Base-by-base conservation (phyloP, 2,797 vertebrate genomes). In the Zalophus californianus region DNA sequence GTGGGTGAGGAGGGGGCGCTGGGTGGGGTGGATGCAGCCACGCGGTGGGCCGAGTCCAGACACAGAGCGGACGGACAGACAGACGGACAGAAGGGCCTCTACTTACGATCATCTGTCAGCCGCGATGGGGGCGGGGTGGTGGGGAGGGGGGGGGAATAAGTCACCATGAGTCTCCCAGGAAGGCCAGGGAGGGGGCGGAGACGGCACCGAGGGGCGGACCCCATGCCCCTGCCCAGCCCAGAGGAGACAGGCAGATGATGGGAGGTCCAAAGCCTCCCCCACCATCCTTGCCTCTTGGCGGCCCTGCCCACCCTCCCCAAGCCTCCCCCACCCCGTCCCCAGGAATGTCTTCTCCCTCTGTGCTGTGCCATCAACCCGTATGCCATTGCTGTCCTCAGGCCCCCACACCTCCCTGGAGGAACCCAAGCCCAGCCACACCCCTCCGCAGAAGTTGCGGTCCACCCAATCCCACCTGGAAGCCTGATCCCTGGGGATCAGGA, bases 31-130 rank as follows among this genome's bases (percentile, higher is more conserved):
- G 98, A 98, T 98, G 99, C 99, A 99, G 99, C 99, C 99, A 99
- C 99, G 99, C 98, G 98, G 98, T 98, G 98, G 99, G 99, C 99
- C 97, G 97, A 98, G 97, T 98, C 98, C 97, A 97, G 97, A 99
- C 99, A 99, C 97, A 99, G 98, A 99, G 99, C 98, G 95, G 98
- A 99, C 99, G 99, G 99, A 99, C 99, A 99, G 99, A 99, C 98
- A 98, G 98, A 99, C 98, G 96, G 93, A 98, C 97, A 98, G 94
- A 94, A 98, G 99, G 99, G 99, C 99, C 99, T 99, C 99, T 99
- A 99, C 99, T 99, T 99, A 99, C 99, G 99, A 99, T 99, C 99
- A 99, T 99, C 99, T 99, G 99, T 98, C 99, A 97, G 97, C 98
- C 97, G 41, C 58, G 86, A 79, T 32, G 95, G 91, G 93, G 97